A percentile compares a stretch with the other conserved stretches of the same genome.
Conservation (phyloP, 1,140 invertebrate species). For the Gonatopus flavifemur region DNA sequence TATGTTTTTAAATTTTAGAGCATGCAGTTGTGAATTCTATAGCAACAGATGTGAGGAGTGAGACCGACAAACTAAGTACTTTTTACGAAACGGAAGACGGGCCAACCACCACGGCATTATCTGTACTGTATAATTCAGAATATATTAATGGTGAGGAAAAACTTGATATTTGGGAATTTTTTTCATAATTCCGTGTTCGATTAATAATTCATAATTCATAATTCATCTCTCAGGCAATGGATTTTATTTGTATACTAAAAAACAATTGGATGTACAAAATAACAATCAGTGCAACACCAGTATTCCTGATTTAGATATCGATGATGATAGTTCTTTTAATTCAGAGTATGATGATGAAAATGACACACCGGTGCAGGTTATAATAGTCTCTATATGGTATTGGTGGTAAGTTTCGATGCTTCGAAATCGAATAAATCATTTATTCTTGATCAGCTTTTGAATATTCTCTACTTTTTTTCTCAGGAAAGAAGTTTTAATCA, state of each 20-base stretch:
- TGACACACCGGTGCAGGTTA: conserved; percentile 61
- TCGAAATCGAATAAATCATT: conserved; percentile 4
- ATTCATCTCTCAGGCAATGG: conserved; percentile 60
- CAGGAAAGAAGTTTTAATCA: conserved; percentile 74
- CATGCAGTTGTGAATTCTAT: conserved; percentile 12
- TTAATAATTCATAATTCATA: conserved; percentile 4
- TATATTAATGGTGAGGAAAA: conserved; percentile 66
- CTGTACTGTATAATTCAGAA: conserved; percentile 70
- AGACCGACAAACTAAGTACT: conserved; percentile 23
- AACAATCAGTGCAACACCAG: conserved; percentile 37
- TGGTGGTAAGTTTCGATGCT: conserved; percentile 67
- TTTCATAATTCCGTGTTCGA: neutral
- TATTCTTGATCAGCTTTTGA: too few relatives aligned
- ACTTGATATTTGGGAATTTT: conserved; percentile 6
- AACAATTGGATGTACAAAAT: conserved; percentile 43
- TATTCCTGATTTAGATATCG: neutral
- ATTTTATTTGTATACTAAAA: conserved; percentile 65
- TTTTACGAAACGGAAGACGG: conserved; percentile 30
- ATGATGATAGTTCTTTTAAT: too few relatives aligned
- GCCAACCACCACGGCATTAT: conserved; percentile 61
- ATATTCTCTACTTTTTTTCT: conserved; percentile 11
- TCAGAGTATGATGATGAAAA: conserved; percentile 39
- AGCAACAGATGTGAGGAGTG: conserved; percentile 1
- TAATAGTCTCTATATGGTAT: conserved; percentile 74
- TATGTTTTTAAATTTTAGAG: conserved; percentile 11